Evolutionary conservation across 2,797 vertebrate genomes (phyloP), one percentile per base, ranked within the genome.

Genomic region (Zenarchopterus dispar): DNA sequence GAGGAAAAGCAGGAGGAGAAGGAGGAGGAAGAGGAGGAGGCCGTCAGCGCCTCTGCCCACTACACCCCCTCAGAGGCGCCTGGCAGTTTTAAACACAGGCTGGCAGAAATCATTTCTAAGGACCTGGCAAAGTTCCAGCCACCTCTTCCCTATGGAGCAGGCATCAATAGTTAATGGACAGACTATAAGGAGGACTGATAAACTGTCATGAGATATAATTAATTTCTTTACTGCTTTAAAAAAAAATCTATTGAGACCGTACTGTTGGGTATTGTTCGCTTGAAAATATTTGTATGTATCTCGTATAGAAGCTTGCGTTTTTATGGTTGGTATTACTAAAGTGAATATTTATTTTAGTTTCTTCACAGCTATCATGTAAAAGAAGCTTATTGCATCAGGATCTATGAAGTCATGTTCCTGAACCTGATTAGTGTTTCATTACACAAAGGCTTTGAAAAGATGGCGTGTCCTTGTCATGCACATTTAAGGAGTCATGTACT

Each of bases 101-200:
- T 93, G 55, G 91, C 91, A 75, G 76, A 85, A 73, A 82, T 92
- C 13, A 81, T 93, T 78, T 90, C 84, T 67, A 92, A 92, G 82
- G 93, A 91, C 63, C 60, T 84, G 82, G 84, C 88, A 61, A 92
- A 89, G 80, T 21, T 86, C 72, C 84, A 86, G 58, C 76, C 75
- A 6, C 22, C 78, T 41, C 58, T 62, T 44, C 70, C 70, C 68
- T 43, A 63, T 0, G 54, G 75, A 74, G 60, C 13, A 8, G 49
- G 31, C 60, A 70, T 70, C 62, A 44, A 77, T 51, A 78, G 61
- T 70, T 60, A 44, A 77, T 51, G 77, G 61, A 59, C 64, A 65
- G 66, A 74, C 31, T 6, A 50, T 44, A 57, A 56, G 45, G 53
- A 77, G 68, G 50, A 26, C 28, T 73, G 73, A 84, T 70, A 62